Percentiles rank a stretch among this genome's conserved stretches.
Evolutionary conservation across 2,888 invertebrate genomes (phyloP).

Genomic region (Proisotoma minuta): DNA sequence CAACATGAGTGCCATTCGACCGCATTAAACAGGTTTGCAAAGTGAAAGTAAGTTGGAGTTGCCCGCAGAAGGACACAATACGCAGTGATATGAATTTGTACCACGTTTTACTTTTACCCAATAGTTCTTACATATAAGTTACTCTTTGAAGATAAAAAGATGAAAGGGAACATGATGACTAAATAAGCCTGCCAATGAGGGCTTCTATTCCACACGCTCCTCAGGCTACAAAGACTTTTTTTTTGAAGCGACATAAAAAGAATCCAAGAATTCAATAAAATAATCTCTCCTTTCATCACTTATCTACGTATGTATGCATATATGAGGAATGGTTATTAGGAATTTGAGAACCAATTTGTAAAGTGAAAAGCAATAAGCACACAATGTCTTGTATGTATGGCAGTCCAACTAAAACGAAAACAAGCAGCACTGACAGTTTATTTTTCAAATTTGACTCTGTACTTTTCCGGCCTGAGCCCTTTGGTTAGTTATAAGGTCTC

Average conservation of each 20-base stretch:
- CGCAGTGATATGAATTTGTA: background rate
- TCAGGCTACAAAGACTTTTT: background rate
- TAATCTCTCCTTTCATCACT: constrained; percentile 5
- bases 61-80: background rate
- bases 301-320: too few relatives aligned
- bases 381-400: too few relatives aligned
- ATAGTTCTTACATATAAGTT: background rate
- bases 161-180: constrained; percentile 6
- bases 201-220: background rate
- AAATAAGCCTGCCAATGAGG: background rate
- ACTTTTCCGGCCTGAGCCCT: too few relatives aligned
- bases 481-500: too few relatives aligned
- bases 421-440: too few relatives aligned
- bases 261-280: constrained; percentile 1
- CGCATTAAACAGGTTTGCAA: constrained; percentile 9
- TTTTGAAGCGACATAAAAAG: background rate
- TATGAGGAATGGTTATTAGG: too few relatives aligned
- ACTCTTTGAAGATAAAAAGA: constrained; percentile 6
- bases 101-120: background rate
- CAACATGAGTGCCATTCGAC: constrained; percentile 11
- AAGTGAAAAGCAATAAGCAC: too few relatives aligned
- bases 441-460: too few relatives aligned
- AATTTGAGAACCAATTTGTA: too few relatives aligned
- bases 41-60: background rate
- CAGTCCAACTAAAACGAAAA: too few relatives aligned